A percentile compares a stretch with the other conserved stretches of the same genome.
Conservation (phyloP, 1,140 invertebrate genomes). For the Proctacanthus coquilletti region DNA sequence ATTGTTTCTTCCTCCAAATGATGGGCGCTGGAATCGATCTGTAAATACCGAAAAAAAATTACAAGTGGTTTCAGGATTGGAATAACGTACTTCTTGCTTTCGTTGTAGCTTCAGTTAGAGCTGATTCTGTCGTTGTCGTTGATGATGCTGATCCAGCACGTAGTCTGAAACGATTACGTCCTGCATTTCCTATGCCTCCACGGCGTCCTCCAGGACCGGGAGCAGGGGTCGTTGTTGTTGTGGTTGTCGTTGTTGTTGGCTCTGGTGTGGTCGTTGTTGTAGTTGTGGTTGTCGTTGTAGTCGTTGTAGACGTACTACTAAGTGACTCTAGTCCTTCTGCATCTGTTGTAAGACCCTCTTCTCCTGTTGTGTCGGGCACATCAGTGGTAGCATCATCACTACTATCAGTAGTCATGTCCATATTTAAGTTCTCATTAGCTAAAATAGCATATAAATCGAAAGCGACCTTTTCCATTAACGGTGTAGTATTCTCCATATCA, state of each 20-base stretch:
- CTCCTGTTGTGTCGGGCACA: slow-evolving; percentile 28
- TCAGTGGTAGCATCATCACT: slow-evolving; percentile 23
- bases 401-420: slow-evolving; percentile 32
- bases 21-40: slow-evolving; percentile 27
- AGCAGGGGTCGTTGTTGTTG: slow-evolving; percentile 33
- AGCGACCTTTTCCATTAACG: slow-evolving; percentile 63
- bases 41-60: neutral
- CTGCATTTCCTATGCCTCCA: slow-evolving; percentile 11
- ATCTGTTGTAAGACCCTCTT: slow-evolving; percentile 28
- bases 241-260: slow-evolving; percentile 35
- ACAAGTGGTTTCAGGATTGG: neutral
- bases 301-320: slow-evolving; percentile 38
- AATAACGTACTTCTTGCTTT: slow-evolving; percentile 10
- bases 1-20: slow-evolving; percentile 23
- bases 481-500: slow-evolving; percentile 40
- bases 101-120: slow-evolving; percentile 16
- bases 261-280: slow-evolving; percentile 38
- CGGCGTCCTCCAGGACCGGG: slow-evolving; percentile 22
- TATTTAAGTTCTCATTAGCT: slow-evolving; percentile 55
- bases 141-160: slow-evolving; percentile 16
- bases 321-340: slow-evolving; percentile 19
- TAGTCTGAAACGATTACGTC: slow-evolving; percentile 27
- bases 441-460: slow-evolving; percentile 63
- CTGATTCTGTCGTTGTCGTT: slow-evolving; percentile 26
- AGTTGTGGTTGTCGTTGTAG: slow-evolving; percentile 35